These are phyloP conservation scores for Orthonyx spaldingii DNA, from an alignment of 2,113 vertebrate genomes.

Conservation along the genomic window DNA sequence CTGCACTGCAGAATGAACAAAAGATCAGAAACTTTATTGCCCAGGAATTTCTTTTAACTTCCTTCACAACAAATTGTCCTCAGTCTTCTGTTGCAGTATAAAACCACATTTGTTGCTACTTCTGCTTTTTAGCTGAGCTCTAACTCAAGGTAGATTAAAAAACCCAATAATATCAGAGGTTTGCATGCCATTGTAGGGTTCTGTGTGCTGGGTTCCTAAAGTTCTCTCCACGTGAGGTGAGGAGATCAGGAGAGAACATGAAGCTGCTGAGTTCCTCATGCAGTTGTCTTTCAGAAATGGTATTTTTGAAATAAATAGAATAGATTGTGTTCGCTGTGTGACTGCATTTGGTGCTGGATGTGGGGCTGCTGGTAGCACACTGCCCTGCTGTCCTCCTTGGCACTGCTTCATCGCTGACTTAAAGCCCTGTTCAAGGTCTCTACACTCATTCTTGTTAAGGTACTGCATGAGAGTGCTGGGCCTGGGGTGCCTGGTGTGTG, in stretches of 20 bases:
- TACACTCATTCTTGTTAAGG: neutral
- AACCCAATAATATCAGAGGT: neutral
- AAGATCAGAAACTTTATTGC: neutral
- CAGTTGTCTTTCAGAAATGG: rapidly evolving
- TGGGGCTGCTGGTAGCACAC: neutral
- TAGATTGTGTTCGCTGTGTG: neutral
- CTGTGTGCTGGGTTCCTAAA: neutral
- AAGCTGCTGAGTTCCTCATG: neutral
- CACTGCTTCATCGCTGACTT: neutral
- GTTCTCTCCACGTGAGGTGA: neutral
- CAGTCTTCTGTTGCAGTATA: neutral
- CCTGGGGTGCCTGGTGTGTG: neutral
- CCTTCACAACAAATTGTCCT: neutral
- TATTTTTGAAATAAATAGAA: neutral
- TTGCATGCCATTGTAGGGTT: neutral
- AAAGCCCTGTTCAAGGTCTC: neutral
- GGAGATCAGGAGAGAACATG: neutral
- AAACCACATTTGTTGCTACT: neutral
- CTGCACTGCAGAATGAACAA: neutral
- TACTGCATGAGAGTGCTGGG: neutral
- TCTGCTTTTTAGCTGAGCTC: neutral
- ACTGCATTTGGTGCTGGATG: neutral
- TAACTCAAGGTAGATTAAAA: neutral
- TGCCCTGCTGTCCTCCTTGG: neutral
- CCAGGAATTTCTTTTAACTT: neutral